Conservation (phyloP, 1,140 invertebrate genomes). For the Eufriesea mexicana region DNA sequence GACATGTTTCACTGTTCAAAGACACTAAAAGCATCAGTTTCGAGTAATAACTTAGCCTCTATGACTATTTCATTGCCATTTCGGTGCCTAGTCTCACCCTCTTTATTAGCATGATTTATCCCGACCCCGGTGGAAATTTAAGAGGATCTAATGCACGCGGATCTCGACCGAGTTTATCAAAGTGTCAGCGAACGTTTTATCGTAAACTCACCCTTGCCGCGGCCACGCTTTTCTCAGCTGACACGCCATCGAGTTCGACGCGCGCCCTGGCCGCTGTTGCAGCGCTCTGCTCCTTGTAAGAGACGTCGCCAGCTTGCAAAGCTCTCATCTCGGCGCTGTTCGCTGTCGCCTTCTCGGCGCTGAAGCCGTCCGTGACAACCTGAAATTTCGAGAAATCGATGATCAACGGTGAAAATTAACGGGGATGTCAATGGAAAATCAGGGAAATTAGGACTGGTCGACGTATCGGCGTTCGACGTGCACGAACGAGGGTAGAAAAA, state of each 20-base stretch:
- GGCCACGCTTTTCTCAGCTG: slow-evolving; percentile 89
- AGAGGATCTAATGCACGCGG: neutral
- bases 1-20: too few species aligned
- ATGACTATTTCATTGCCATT: neutral
- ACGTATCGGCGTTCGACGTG: neutral
- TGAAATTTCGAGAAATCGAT: slow-evolving; percentile 49
- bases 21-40: too few species aligned
- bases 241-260: slow-evolving; percentile 89
- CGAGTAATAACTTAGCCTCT: too few species aligned
- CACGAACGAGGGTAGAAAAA: neutral
- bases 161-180: neutral
- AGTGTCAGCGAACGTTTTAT: too few species aligned
- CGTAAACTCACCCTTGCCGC: slow-evolving; percentile 85
- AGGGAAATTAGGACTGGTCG: too few species aligned
- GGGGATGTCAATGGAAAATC: too few species aligned
- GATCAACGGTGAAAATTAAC: slow-evolving; percentile 1
- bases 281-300: slow-evolving; percentile 88
- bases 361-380: slow-evolving; percentile 91
- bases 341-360: slow-evolving; percentile 89
- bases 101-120: neutral
- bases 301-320: slow-evolving; percentile 90
- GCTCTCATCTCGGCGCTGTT: slow-evolving; percentile 91
- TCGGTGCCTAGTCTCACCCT: too few species aligned
- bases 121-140: neutral
- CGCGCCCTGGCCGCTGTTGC: slow-evolving; percentile 84